A percentile compares a stretch with the other conserved stretches of the same genome.
Conservation (phyloP, 2,797 vertebrate species). For the Helicolenus hilgendorfi region DNA sequence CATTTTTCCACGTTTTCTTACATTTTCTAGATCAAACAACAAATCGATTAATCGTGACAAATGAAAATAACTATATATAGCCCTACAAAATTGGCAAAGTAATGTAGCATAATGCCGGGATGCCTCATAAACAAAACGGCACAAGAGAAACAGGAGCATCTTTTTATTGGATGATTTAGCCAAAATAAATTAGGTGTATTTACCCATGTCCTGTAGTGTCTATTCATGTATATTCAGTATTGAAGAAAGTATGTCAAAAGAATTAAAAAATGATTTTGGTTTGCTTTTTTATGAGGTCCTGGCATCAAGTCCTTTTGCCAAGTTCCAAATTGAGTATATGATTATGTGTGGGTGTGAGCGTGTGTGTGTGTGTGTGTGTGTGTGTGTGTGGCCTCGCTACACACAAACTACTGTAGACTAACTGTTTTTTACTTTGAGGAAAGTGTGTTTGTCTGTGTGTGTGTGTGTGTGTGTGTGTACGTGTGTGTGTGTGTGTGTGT, state of each 20-base stretch:
- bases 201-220: background rate
- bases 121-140: slow-evolving; percentile 6
- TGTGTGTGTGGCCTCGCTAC: slow-evolving; percentile 55
- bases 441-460: slow-evolving; percentile 9
- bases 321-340: slow-evolving; percentile 62
- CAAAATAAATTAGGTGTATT: background rate
- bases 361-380: slow-evolving; percentile 72
- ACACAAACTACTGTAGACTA: slow-evolving; percentile 46
- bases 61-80: background rate
- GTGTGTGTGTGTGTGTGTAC: background rate
- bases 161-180: background rate
- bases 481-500: slow-evolving; percentile 6
- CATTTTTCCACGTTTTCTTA: background rate
- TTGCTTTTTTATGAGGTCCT: slow-evolving; percentile 24
- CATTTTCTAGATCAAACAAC: background rate
- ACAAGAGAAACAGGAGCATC: background rate
- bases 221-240: background rate
- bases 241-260: slow-evolving; percentile 1
- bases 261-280: background rate
- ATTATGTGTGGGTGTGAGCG: slow-evolving; percentile 64
- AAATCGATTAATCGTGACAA: background rate
- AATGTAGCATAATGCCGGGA: background rate
- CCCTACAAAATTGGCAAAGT: background rate
- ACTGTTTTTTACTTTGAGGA: slow-evolving; percentile 57
- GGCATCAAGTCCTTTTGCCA: slow-evolving; percentile 15